Evolutionary conservation across 2,888 invertebrate species (phyloP).

Genomic region (Dastarcus helophoroides): DNA sequence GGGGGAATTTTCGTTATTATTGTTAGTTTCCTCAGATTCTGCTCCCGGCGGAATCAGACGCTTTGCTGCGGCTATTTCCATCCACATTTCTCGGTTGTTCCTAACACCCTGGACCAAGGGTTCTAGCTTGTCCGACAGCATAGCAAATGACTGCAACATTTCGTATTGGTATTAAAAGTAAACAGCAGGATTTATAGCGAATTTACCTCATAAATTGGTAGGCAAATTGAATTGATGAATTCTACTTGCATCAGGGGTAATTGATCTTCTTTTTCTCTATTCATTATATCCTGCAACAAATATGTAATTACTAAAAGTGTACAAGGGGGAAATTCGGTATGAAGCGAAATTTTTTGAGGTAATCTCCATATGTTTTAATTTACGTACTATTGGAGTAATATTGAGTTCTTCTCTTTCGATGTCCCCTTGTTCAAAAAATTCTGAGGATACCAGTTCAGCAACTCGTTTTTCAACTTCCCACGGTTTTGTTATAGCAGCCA

Average conservation of each 20-base stretch:
- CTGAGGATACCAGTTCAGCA: slow-evolving; percentile 83
- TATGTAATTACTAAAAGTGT: neutral
- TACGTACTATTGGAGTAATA: slow-evolving; percentile 77
- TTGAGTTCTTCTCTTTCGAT: slow-evolving; percentile 81
- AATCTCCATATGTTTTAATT: no score
- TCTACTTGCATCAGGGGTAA: slow-evolving; percentile 92
- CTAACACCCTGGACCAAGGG: slow-evolving; percentile 75
- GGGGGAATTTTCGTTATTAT: slow-evolving; percentile 9
- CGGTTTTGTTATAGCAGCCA: slow-evolving; percentile 89
- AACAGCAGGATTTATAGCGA: slow-evolving; percentile 1
- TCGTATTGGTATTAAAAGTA: neutral
- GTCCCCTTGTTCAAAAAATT: slow-evolving; percentile 90
- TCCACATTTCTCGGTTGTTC: slow-evolving; percentile 75
- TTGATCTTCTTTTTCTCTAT: slow-evolving; percentile 87
- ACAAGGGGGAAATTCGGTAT: no score
- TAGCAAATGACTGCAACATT: slow-evolving; percentile 64
- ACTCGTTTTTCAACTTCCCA: slow-evolving; percentile 88
- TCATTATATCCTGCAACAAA: slow-evolving; percentile 76
- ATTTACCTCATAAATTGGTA: slow-evolving; percentile 84
- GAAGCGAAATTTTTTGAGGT: no score
- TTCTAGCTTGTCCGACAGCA: slow-evolving; percentile 64
- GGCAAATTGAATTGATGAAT: slow-evolving; percentile 89
- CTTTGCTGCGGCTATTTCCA: slow-evolving; percentile 51
- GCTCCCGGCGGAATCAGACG: slow-evolving; percentile 21
- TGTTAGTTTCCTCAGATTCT: slow-evolving; percentile 7